These are phyloP conservation scores for Rapana venosa DNA, from an alignment of 2,888 invertebrate genomes.

Conservation along the genomic window DNA sequence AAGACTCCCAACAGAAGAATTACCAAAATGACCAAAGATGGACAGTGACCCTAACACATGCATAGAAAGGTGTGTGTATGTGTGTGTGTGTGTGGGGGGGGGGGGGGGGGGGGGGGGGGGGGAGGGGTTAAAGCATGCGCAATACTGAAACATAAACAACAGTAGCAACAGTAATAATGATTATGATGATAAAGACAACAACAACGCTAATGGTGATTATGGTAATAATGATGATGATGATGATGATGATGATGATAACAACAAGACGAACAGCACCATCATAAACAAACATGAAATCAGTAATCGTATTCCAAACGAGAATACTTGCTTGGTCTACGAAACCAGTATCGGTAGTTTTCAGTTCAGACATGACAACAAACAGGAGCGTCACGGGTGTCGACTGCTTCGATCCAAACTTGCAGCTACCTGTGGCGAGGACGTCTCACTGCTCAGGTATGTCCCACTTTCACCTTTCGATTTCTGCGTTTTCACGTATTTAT, in stretches of 20 bases:
- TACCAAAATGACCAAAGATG: too few relatives aligned
- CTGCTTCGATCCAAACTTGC: background rate
- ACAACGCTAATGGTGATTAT: background rate
- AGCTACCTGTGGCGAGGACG: background rate
- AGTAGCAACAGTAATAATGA: background rate
- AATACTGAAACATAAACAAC: background rate
- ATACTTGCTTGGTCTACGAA: background rate
- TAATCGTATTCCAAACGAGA: background rate
- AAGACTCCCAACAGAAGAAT: too few relatives aligned
- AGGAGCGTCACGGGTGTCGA: background rate
- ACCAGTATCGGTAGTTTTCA: background rate
- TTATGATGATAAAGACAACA: background rate
- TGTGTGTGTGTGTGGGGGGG: too few relatives aligned
- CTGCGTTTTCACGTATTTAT: background rate
- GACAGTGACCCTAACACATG: too few relatives aligned
- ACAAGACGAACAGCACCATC: background rate
- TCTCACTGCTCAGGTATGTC: background rate
- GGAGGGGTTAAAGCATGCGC: background rate
- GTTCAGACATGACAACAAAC: constrained; percentile 12
- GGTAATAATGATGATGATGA: background rate
- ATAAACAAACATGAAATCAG: background rate
- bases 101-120: too few relatives aligned
- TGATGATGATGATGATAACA: too few relatives aligned
- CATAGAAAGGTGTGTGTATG: too few relatives aligned
- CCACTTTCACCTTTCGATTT: background rate